A percentile compares a stretch with the other conserved stretches of the same genome.
Conservation (phyloP, 2,888 invertebrate species). For the Chouioia cunea region DNA sequence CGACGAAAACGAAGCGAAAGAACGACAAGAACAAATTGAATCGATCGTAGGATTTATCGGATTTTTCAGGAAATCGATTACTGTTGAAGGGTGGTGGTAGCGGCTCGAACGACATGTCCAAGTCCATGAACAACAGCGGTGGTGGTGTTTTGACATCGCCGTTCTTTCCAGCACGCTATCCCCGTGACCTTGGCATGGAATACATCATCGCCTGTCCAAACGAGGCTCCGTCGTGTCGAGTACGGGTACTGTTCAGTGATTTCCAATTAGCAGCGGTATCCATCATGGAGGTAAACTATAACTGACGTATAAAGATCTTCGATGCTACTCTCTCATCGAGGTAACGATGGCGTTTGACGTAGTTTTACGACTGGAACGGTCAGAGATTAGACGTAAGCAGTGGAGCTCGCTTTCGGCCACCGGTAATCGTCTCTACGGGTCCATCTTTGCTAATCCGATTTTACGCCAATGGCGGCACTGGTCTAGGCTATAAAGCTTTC, state of each 20-base stretch:
- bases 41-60: too few relatives aligned
- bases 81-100: constrained; percentile 61
- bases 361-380: constrained; percentile 79
- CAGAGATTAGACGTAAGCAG: constrained; percentile 76
- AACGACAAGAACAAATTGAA: too few relatives aligned
- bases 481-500: constrained; percentile 76
- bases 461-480: constrained; percentile 78
- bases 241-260: constrained; percentile 77
- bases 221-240: constrained; percentile 71
- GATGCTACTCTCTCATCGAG: not conserved
- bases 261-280: constrained; percentile 77
- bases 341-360: constrained; percentile 41
- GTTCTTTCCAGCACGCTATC: constrained; percentile 77
- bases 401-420: constrained; percentile 78
- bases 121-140: constrained; percentile 64
- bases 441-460: constrained; percentile 76
- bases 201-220: constrained; percentile 75
- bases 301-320: not conserved
- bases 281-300: constrained; percentile 73
- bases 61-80: constrained; percentile 72
- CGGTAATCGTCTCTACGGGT: constrained; percentile 76
- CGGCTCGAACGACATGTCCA: constrained; percentile 53
- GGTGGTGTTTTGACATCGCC: constrained; percentile 75
- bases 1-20: too few relatives aligned
- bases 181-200: constrained; percentile 76